phyloP scores from a whole-genome alignment of 2,888 invertebrate genomes.

The Ischnura elegans region DNA sequence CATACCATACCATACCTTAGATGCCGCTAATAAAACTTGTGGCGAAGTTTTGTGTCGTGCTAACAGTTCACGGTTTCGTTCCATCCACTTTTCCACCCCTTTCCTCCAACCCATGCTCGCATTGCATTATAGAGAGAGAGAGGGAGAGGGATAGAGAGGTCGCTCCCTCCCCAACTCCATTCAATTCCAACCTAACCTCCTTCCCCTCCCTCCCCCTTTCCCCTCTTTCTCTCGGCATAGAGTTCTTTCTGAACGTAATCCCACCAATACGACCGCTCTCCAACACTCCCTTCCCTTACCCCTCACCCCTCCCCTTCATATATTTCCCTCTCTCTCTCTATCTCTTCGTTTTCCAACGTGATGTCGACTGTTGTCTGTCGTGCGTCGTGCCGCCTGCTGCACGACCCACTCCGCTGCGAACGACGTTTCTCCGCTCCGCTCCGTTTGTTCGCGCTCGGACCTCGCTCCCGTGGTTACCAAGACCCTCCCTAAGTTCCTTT shows the following conservation, averaged over 20 bases:
- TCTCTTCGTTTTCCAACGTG: background rate
- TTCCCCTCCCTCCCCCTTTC: background rate
- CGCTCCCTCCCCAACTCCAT: background rate
- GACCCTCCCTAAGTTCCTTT: background rate
- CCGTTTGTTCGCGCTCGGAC: background rate
- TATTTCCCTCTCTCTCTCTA: background rate
- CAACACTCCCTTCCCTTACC: background rate
- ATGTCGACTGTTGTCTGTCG: conserved; percentile 41
- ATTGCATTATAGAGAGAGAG: too few relatives aligned
- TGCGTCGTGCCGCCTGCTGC: background rate
- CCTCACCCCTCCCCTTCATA: background rate
- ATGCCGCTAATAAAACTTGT: too few relatives aligned
- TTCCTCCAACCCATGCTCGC: background rate
- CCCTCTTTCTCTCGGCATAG: background rate
- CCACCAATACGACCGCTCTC: conserved; percentile 49
- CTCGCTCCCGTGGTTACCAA: background rate
- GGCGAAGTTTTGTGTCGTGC: background rate
- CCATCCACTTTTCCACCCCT: background rate
- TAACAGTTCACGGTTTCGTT: background rate
- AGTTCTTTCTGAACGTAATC: conserved; percentile 61
- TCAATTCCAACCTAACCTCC: background rate
- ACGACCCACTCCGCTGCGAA: background rate
- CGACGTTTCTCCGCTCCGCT: background rate
- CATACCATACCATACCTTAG: too few relatives aligned
- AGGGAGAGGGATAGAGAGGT: too few relatives aligned